Base-by-base conservation (phyloP, 2,113 vertebrate species). In the Xyrauchen texanus region DNA sequence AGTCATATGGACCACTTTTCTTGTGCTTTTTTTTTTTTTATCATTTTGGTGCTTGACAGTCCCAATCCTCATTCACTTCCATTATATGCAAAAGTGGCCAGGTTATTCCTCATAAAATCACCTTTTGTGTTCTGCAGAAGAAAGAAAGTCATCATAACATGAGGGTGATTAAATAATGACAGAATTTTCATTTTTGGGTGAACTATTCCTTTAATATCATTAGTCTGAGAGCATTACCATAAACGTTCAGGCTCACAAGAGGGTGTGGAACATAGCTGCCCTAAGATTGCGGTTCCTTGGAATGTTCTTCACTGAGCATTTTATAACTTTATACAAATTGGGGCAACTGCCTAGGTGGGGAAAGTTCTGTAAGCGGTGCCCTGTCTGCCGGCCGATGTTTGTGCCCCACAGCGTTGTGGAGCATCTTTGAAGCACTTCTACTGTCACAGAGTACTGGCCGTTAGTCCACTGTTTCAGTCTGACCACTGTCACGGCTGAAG, bases 371-470 rank as follows among this genome's bases (percentile, higher is more conserved):
- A 83, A 86, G 81, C 80, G 83, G 2, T 80, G 64, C 11, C 76
- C 58, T 0, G 78, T n/a, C 16, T 34, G 79, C 13, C 68, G 79
- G 67, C 82, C 84, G 58, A 81, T 82, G 44, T 88, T 87, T 6
- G 88, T 72, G 58, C 60, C 86, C 90, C 91, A 92, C 77, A 91
- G 85, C 3, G 86, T 84, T 0, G 89, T 83, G 49, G 90, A 90
- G 81, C 85, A 92, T 12, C 90, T 88, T 65, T 89, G 92, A 76
- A 90, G 76, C 0, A 88, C 85, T 85, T 94, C 92, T 6, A 93
- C 80, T 71, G 84, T 90, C 68, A 92, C 86, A 0, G 82, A 63
- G 52, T 85, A 89, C 51, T 93, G 90, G 65, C 87, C 89, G 0
- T 84, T 84, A 0, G 85, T 88, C 86, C 21, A 34, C 21, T 87